Base-by-base conservation (phyloP, 2,888 invertebrate genomes). In the Aleiodes testaceus region DNA sequence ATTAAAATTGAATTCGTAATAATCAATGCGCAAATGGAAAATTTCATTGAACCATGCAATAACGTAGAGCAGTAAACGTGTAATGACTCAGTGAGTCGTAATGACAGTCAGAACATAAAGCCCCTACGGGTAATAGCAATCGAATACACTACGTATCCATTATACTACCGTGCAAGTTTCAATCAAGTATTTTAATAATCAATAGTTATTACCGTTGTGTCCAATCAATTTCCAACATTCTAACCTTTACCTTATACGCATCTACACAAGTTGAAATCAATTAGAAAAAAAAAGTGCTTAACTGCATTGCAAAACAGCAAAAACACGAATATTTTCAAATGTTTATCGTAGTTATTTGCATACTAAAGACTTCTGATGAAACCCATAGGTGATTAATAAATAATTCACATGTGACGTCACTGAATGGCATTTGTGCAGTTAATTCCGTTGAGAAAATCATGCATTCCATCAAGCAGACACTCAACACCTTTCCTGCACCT, bases 151-250 rank as follows among this genome's bases (percentile, higher is more conserved):
- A 42, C 42, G 45, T 45, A 22, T 66, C 42, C 14, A 44, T 55
- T 50, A 61, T 47, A 59, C 59, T 30, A 61, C 59, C 47, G 42
- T 36, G 36, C 47, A 42, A n/a, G 22, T 49, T 59, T 59, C 59
- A 70, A 66, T 66, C 70, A 70, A 66, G 50, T 59, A 49, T 61
- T 61, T 70, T 66, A 66, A 70, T 70, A 59, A 61, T 47, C 65
- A 70, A 49, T 49, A 66, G 61, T 18, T 49, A 59, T 66, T 72
- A 36, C 50, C 55, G 49, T 70, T 74, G 67, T 59, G 59, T 65
- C 69, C 72, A 72, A 75, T 75, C 66, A 68, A 73, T 74, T 66
- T 30, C 16, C 26, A 14, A 36, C n/a, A 61, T 16, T 4, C n/a
- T 45, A 47, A 68, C 42, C 30, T 65, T 30, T 50, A 49, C 42